Percentiles rank a stretch among this genome's conserved stretches.
Evolutionary conservation across 2,113 vertebrate species (phyloP).

Genomic region (Thamnophis sirtalis): DNA sequence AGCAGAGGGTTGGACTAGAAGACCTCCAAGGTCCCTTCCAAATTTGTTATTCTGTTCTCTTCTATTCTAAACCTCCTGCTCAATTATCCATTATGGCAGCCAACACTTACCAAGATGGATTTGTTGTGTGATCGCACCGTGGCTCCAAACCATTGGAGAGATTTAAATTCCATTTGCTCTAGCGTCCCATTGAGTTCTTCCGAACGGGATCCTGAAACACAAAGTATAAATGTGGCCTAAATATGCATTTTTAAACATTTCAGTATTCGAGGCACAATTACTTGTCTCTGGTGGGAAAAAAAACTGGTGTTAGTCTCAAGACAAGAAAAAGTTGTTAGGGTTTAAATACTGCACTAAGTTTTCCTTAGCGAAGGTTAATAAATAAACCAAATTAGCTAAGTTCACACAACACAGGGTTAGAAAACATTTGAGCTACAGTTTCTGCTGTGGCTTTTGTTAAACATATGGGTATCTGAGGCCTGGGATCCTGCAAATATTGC

Average conservation of each 20-base stretch:
- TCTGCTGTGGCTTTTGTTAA: background rate
- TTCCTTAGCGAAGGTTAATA: background rate
- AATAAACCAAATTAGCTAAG: background rate
- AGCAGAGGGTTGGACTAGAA: too few relatives aligned
- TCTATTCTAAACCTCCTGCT: too few relatives aligned
- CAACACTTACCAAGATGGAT: constrained; percentile 81
- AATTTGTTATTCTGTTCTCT: too few relatives aligned
- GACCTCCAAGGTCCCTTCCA: too few relatives aligned
- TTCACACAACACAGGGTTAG: background rate
- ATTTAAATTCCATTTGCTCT: constrained; percentile 79
- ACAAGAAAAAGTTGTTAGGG: background rate
- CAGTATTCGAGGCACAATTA: background rate
- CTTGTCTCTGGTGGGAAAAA: background rate
- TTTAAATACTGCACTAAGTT: background rate
- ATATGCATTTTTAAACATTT: background rate
- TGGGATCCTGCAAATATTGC: background rate
- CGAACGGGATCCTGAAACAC: constrained; percentile 45
- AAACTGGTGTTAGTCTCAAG: background rate
- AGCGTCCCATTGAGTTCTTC: background rate
- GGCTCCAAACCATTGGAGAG: constrained; percentile 89
- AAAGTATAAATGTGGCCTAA: background rate
- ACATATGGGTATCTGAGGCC: background rate
- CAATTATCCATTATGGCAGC: background rate
- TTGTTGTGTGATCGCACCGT: constrained; percentile 82
- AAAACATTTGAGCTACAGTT: background rate